Base-by-base conservation (phyloP, 1,140 invertebrate species). In the Drosophila repletoides region DNA sequence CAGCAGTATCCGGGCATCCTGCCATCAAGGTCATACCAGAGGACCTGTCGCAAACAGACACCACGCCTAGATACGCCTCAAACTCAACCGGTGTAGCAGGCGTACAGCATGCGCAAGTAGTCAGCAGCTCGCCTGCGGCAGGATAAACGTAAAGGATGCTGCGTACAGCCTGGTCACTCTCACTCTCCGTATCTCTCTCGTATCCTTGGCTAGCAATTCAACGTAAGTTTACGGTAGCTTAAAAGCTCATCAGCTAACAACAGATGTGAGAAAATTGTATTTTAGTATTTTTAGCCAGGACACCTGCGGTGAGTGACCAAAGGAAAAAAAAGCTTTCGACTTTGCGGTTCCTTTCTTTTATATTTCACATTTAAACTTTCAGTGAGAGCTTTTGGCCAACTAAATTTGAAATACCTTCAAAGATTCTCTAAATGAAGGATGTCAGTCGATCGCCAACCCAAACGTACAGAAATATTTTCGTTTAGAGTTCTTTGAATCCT, bases 61-160 rank as follows among this genome's bases (percentile, higher is more conserved):
- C 77, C 77, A 84, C 79, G 79, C 79, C 79, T 76, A 84, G 79
- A 84, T 80, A 84, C 79, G 79, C 79, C 79, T 84, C 79, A 80
- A 84, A 84, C 72, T 80, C 71, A 84, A 72, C 75, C 55, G 49
- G 52, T 9, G 10, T 61, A 84, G 33, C 69, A 84, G 76, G 79
- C 66, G 69, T 38, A 2, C 79, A 76, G 70, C 58, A 17, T 14
- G 5, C 3, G 19, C n/a, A n/a, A n/a, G 4, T 12, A 66, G 53
- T 5, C 31, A 26, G 26, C 10, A n/a, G 5, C 5, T n/a, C 26
- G 7, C 12, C 1, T 15, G 33, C 48, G 2, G 29, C 14, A 22
- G 26, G 28, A 19, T 15, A 53, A 10, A 9, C 9, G 21, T n/a
- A 6, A 19, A 29, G 64, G 55, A 60, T 66, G 10, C 48, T 17